phyloP scores from a whole-genome alignment of 2,888 invertebrate genomes.

The Papilio protenor region DNA sequence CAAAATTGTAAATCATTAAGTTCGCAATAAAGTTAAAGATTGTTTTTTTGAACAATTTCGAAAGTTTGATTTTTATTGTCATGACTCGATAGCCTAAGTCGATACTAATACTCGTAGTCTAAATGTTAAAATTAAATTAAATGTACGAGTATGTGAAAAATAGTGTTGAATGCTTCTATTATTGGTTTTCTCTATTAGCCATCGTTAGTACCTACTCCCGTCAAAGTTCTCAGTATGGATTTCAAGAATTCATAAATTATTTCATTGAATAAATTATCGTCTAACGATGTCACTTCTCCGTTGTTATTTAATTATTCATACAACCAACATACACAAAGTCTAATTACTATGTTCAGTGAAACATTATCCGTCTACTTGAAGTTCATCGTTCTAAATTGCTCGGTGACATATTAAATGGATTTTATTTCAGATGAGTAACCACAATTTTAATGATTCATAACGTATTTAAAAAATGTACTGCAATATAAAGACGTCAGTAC shows the following conservation, averaged over 20 bases:
- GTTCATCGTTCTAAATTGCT: conserved; percentile 17
- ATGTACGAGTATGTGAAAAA: no score
- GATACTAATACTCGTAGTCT: no score
- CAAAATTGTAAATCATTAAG: no score
- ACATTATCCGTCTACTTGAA: conserved; percentile 12
- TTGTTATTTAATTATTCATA: conserved; percentile 17
- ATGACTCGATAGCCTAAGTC: no score
- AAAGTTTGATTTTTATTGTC: no score
- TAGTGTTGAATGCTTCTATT: background rate
- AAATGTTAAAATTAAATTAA: no score
- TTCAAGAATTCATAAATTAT: background rate
- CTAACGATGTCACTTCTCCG: background rate
- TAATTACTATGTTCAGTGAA: background rate
- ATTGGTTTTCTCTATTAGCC: background rate
- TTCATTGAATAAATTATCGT: background rate
- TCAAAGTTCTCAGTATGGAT: background rate
- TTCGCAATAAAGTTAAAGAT: no score
- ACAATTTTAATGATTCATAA: conserved; percentile 24
- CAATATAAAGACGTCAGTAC: background rate
- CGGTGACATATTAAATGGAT: conserved; percentile 15
- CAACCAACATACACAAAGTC: background rate
- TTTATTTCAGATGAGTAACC: conserved; percentile 29
- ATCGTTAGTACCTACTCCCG: background rate
- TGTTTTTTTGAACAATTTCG: no score
- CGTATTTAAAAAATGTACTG: background rate